Conservation (phyloP, 1,140 invertebrate genomes). For the Vanessa atalanta region DNA sequence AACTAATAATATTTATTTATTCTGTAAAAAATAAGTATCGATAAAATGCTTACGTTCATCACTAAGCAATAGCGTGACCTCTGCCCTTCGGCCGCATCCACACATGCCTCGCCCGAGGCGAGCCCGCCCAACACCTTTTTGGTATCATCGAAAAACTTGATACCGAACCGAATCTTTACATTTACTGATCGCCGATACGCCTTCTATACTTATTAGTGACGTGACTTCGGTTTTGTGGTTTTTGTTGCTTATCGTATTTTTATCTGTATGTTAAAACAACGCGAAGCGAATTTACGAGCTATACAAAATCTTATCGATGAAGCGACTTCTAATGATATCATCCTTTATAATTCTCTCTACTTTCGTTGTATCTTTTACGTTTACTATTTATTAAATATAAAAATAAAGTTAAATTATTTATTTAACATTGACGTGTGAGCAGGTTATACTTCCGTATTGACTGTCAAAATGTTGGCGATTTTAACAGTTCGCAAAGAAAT, state of each 20-base stretch:
- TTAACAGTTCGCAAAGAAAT: no score
- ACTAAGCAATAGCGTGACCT: constrained; percentile 68
- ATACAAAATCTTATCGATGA: background rate
- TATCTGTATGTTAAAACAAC: constrained; percentile 5
- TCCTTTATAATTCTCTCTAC: background rate
- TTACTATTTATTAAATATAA: no score
- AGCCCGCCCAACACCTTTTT: constrained; percentile 70
- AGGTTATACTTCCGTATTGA: no score
- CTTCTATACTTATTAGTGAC: constrained; percentile 32
- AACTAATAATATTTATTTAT: no score
- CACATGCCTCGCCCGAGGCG: constrained; percentile 64
- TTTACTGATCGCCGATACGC: constrained; percentile 44
- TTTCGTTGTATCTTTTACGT: no score
- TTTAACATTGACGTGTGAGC: no score
- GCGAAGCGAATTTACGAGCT: background rate
- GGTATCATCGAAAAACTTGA: constrained; percentile 67
- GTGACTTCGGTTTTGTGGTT: constrained; percentile 35
- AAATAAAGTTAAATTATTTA: no score
- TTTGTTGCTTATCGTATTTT: constrained; percentile 16
- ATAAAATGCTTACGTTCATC: constrained; percentile 35
- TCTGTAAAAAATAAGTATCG: constrained; percentile 16
- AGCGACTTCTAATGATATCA: background rate
- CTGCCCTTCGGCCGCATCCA: constrained; percentile 65
- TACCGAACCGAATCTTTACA: constrained; percentile 51
- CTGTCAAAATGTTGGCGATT: no score